These are phyloP conservation scores for Phaedon cochleariae DNA, from an alignment of 2,888 invertebrate genomes.

Conservation along the genomic window DNA sequence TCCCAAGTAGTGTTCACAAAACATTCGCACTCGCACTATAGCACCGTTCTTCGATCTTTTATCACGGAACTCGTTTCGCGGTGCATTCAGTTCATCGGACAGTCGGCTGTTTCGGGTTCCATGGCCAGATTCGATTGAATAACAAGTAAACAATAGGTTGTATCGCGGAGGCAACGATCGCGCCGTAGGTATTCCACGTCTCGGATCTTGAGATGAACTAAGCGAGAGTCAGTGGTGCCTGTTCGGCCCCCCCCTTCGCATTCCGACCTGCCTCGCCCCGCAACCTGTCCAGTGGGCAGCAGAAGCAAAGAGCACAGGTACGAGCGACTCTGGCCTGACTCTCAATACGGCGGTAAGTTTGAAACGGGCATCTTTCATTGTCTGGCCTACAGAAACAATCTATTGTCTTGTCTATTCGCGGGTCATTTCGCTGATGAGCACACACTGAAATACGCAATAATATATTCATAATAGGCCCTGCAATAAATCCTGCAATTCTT, in stretches of 20 bases:
- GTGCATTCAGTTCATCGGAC: slow-evolving; percentile 22
- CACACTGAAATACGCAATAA: slow-evolving; percentile 56
- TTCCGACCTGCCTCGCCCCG: slow-evolving; percentile 60
- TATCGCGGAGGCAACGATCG: slow-evolving; percentile 38
- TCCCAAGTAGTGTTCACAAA: slow-evolving; percentile 39
- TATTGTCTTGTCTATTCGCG: slow-evolving; percentile 61
- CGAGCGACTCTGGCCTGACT: slow-evolving; percentile 12
- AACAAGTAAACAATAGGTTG: slow-evolving; percentile 39
- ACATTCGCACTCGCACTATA: slow-evolving; percentile 38
- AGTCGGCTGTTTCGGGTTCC: slow-evolving; percentile 22
- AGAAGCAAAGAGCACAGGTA: slow-evolving; percentile 51
- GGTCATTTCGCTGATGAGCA: slow-evolving; percentile 54
- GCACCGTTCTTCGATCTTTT: slow-evolving; percentile 17
- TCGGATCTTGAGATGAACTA: slow-evolving; percentile 59
- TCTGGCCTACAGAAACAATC: slow-evolving; percentile 58
- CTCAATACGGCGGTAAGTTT: slow-evolving; percentile 52
- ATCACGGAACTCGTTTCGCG: slow-evolving; percentile 32
- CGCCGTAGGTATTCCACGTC: slow-evolving; percentile 48
- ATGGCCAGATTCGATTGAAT: slow-evolving; percentile 14
- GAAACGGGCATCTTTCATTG: slow-evolving; percentile 55
- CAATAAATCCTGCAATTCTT: slow-evolving; percentile 48
- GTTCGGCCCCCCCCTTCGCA: slow-evolving; percentile 61
- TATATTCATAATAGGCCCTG: slow-evolving; percentile 55
- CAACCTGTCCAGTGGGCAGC: slow-evolving; percentile 20
- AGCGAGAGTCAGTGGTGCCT: slow-evolving; percentile 56